Base-by-base conservation (phyloP, 2,113 vertebrate species). In the Emberiza fucata region DNA sequence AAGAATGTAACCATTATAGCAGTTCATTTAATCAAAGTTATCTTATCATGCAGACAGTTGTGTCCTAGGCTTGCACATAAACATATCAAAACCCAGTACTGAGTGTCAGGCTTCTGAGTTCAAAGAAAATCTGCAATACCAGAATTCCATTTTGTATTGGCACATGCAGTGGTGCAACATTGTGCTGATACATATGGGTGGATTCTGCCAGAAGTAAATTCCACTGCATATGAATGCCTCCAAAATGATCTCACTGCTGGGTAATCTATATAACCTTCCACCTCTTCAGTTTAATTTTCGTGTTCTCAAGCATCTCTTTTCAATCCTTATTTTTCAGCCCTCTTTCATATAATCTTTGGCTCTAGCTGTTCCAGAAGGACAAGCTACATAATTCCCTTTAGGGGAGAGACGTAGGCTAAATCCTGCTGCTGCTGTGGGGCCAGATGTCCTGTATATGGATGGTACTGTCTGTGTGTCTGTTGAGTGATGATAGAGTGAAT, bases 171-270 rank as follows among this genome's bases (percentile, higher is more conserved):
- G 65, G 25, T 78, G 48, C 6, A 63, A 66, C 80, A 71, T 12
- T 56, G 56, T 40, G n/a, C 57, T 92, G 71, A 86, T 75, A 76
- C 56, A 77, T 42, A 31, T 19, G 88, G 47, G 69, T 60, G 59
- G 88, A 40, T 84, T 73, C 70, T 82, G 75, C 90, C 75, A 95
- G 85, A 47, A 56, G 68, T 61, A 81, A 79, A 94, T 86, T 91
- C 90, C 90, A 75, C 76, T 92, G 42, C 47, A 29, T 77, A 50
- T 21, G 44, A 88, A 75, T 0, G 21, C 8, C 33, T 90, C 76
- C 79, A 53, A 92, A 88, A 91, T 86, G 13, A 94, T 65, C 44
- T 93, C 72, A 90, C 20, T 72, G 65, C 24, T 88, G 50, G 28
- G 10, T 66, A 47, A 91, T 90, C 61, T 86, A n/a, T 87, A 48